A percentile compares a stretch with the other conserved stretches of the same genome.
Evolutionary conservation across 2,113 vertebrate species (phyloP).

Genomic region (Panthera uncia): DNA sequence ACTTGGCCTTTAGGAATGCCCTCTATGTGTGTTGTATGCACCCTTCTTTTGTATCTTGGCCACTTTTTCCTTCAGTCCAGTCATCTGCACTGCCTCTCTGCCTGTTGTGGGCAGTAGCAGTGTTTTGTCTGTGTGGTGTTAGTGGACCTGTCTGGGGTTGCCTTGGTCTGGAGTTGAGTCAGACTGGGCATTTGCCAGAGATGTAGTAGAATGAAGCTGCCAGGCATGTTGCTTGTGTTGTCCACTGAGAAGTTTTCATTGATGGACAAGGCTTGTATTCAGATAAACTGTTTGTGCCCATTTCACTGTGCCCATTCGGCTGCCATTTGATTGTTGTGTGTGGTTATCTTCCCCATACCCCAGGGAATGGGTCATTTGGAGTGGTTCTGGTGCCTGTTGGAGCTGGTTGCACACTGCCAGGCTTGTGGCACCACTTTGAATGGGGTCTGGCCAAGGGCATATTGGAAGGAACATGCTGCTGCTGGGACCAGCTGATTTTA

Average conservation of each 20-base stretch:
- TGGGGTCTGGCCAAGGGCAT: background rate
- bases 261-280: background rate
- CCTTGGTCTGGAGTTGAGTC: background rate
- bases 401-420: background rate
- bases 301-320: background rate
- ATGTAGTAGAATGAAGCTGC: background rate
- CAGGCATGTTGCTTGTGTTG: background rate
- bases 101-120: background rate
- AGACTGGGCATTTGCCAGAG: background rate
- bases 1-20: background rate
- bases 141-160: background rate
- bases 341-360: background rate
- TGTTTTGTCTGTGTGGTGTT: background rate
- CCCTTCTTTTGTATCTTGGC: background rate
- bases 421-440: background rate
- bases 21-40: background rate
- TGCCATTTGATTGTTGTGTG: background rate
- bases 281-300: background rate
- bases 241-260: background rate
- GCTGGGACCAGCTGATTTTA: background rate
- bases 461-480: background rate
- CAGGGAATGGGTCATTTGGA: background rate
- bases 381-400: background rate
- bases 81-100: background rate
- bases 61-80: background rate